A percentile compares a stretch with the other conserved stretches of the same genome.
Conservation (phyloP, 2,113 vertebrate species). For the Athene noctua region DNA sequence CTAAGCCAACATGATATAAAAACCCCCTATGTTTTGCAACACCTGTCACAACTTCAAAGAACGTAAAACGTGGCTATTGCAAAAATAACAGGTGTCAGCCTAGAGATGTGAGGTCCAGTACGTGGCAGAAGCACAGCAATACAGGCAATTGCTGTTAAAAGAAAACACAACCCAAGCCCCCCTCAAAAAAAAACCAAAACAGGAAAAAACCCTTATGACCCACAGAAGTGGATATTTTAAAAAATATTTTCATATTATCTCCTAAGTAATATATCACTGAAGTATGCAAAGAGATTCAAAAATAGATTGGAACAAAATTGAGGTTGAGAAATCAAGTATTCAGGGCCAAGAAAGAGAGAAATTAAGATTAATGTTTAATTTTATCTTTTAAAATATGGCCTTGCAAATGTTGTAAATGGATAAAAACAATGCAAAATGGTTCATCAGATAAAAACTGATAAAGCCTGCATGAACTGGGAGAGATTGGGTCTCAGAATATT, state of each 20-base stretch:
- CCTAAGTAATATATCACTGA: constrained; percentile 8
- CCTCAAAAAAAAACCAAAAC: neutral
- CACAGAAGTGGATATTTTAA: neutral
- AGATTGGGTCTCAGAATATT: neutral
- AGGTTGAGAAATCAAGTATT: neutral
- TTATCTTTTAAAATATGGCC: neutral
- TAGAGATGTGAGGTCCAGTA: constrained; percentile 34
- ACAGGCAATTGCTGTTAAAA: neutral
- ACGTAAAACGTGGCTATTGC: constrained; percentile 33
- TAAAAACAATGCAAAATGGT: neutral
- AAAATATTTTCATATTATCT: constrained; percentile 22
- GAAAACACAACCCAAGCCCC: neutral
- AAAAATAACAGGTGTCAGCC: constrained; percentile 53
- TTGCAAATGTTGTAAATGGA: neutral
- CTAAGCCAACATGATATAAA: constrained; percentile 57
- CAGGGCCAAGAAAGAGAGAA: neutral
- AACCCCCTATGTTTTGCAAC: constrained; percentile 41
- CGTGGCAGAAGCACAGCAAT: constrained; percentile 8
- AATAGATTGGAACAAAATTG: constrained; percentile 19
- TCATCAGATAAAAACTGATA: neutral
- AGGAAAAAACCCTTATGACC: neutral
- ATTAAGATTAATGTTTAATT: neutral
- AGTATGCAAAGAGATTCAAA: constrained; percentile 11
- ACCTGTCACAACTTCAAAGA: constrained; percentile 66
- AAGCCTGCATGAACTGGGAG: neutral